Percentiles rank a stretch among this genome's conserved stretches.
Evolutionary conservation across 2,888 invertebrate species (phyloP).

Genomic region (Augochlorella aurata): DNA sequence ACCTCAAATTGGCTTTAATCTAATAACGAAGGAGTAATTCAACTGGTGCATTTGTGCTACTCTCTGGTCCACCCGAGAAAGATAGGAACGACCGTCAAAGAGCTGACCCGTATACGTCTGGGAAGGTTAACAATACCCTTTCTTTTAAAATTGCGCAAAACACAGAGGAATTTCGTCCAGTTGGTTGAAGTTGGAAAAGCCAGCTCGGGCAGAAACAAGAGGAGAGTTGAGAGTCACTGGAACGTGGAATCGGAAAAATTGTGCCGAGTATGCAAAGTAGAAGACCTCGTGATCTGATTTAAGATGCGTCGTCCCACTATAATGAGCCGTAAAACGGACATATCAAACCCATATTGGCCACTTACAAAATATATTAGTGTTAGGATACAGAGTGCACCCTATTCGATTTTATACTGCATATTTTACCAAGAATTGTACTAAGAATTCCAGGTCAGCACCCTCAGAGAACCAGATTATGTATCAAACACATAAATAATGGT

Average conservation of each 20-base stretch:
- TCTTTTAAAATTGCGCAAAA: constrained; percentile 35
- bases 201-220: constrained; percentile 19
- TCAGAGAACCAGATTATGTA: too few relatives aligned
- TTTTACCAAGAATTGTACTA: too few relatives aligned
- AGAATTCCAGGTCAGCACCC: too few relatives aligned
- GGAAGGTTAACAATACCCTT: constrained; percentile 54
- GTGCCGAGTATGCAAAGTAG: constrained; percentile 55
- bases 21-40: constrained; percentile 38
- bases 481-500: too few relatives aligned
- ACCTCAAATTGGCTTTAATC: constrained; percentile 9
- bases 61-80: neutral
- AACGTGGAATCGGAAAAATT: constrained; percentile 64
- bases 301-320: neutral
- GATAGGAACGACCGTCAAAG: constrained; percentile 4
- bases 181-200: constrained; percentile 36
- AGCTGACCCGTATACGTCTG: constrained; percentile 24
- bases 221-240: constrained; percentile 58
- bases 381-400: too few relatives aligned
- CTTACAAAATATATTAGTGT: neutral
- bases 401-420: too few relatives aligned
- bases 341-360: neutral
- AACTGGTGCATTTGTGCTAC: neutral
- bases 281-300: constrained; percentile 27
- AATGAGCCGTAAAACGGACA: neutral
- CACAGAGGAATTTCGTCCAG: constrained; percentile 42